Evolutionary conservation across 2,888 invertebrate species (phyloP), one percentile per base, ranked within the genome.

Genomic region (Pegoplata infirma): DNA sequence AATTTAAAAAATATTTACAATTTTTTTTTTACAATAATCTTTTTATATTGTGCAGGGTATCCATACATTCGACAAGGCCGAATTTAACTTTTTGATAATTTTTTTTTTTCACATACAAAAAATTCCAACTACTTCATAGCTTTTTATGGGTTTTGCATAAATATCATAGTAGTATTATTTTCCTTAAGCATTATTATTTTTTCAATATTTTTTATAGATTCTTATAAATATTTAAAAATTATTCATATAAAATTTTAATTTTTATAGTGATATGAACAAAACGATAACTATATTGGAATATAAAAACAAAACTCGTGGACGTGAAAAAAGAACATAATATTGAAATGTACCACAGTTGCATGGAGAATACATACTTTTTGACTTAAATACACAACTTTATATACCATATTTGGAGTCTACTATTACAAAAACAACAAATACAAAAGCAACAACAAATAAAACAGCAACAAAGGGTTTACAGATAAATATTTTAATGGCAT

Each of bases 401-500:
- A 55, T 55, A 3, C n/a, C 63, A 21, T 63, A 68, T 75, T 49
- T 56, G 56, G 17, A 68, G 61, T 44, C 68, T 63, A 5, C 12
- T 14, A 55, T 73, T 21, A 28, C 19, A n/a, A n/a, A n/a, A n/a
- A n/a, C n/a, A 44, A 58, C 14, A 23, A 19, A 36, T 40, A 28
- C 14, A 63, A 49, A 28, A 68, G 36, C 16, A 36, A 44, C 19
- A n/a, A n/a, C 40, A 47, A 56, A 72, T 19, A 73, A n/a, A 63
- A 49, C 44, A 68, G 36, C 16, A 36, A 44, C 19, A n/a, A n/a
- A 23, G 36, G 49, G 67, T 19, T 68, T 55, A 55, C 69, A 56
- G 59, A 79, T 75, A 79, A 68, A 66, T 55, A 69, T 73, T 76
- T 80, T 73, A 76, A 76, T 80, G 80, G 69, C 64, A 76, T 73